Base-by-base conservation (phyloP, 2,797 vertebrate genomes). In the Phyllotis vaccarum region DNA sequence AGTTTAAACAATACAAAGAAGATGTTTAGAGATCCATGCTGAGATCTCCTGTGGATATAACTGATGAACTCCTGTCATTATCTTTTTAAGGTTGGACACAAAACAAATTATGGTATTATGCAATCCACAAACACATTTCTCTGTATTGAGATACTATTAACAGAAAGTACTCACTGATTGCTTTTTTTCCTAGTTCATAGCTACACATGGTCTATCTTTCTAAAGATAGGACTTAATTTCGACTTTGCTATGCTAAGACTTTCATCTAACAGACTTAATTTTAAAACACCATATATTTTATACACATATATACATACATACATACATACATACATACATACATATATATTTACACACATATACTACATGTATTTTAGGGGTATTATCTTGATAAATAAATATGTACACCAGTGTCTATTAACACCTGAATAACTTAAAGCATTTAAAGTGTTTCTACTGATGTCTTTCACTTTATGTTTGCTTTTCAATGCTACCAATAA, bases 21-120 rank as follows among this genome's bases (percentile, higher is more conserved):
- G 49, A 79, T 93, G 90, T 74, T 86, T 75, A 81, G 62, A 97
- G 34, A 19, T 81, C 54, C 49, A 7, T 85, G 27, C 3, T n/a
- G 40, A 2, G 14, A 56, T 85, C 7, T 86, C 0, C 0, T 70
- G 16, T 1, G 0, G 0, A 62, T 93, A 6, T 46, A 82, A 80
- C 12, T 19, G 91, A 40, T 81, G 85, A 93, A 52, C 0, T 70
- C 92, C 60, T 75, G 80, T 31, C 52, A 60, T 80, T 27, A 29
- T 92, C 3, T 14, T 68, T 52, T 37, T 56, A 90, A 96, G 12
- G 11, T 37, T 24, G 9, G 91, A 62, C 94, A 29, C 34, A 24
- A 62, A 95, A 29, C n/a, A 37, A 83, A 86, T 52, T 96, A 29
- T 66, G 49, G 49, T 58, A 27, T 95, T 14, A 62, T 27, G 66